Base-by-base conservation (phyloP, 2,113 vertebrate genomes). In the Tachysurus vachellii region DNA sequence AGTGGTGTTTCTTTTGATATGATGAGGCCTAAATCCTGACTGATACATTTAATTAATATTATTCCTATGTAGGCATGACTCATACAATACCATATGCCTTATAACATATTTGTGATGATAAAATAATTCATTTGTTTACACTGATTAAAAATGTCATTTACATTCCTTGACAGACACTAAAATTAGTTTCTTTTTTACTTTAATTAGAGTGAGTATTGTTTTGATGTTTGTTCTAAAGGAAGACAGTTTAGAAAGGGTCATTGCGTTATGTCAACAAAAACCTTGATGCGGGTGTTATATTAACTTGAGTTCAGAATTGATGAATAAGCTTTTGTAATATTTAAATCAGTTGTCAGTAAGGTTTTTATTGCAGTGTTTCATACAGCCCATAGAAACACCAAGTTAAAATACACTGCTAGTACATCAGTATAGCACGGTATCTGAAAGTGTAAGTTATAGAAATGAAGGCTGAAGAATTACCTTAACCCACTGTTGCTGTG, bases 381-480 rank as follows among this genome's bases (percentile, higher is more conserved):
- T 75, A 42, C 36, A 47, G 8, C 42, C 21, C 36, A 42, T 36
- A 28, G 4, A 28, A 42, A 9, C 36, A 10, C 8, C 36, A 73
- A 21, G 0, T 21, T 73, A 7, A 26, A n/a, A 11, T 76, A 54
- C 28, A 17, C 5, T 54, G n/a, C 26, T 79, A 28, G 28, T 89
- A 79, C 80, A 75, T 91, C 88, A 90, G 68, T 81, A 53, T 42
- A 89, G 80, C 79, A 73, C 82, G 61, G 23, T 86, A 64, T 16
- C 59, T 75, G 59, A 90, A 87, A 87, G 79, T 50, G 85, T 82
- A 86, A 84, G 85, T 56, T 84, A 83, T 56, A 87, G 44, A 87
- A 84, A 88, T 66, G 31, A 54, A 83, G 68, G 56, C 31, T 42
- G 56, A 75, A 76, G 79, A 82, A 42, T 75, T 71, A 42, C 80